Base-by-base conservation (phyloP, 2,888 invertebrate genomes). In the Chymomyza caudatula region DNA sequence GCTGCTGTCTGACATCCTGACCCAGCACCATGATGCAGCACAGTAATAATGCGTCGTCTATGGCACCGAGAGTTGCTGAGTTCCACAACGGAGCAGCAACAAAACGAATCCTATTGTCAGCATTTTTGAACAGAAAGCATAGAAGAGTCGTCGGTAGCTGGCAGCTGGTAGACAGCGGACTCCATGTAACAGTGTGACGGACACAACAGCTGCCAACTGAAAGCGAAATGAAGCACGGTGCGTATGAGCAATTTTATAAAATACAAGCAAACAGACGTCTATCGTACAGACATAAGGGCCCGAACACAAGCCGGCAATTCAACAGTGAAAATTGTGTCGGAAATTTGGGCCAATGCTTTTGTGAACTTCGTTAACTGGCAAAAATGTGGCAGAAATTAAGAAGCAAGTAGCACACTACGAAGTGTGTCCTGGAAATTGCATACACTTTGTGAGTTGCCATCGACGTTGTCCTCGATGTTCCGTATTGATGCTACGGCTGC, bases 221-320 rank as follows among this genome's bases (percentile, higher is more conserved):
- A 65, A 69, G 60, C 61, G 44, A 65, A 59, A 44, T 67, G 61
- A 43, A 62, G 60, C 63, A 70, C 71, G 54, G 70, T 78, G 78
- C 78, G 81, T 78, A 80, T 78, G 74, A 80, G 72, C 76, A 78
- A 78, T 80, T 78, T 74, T 80, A 76, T 78, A 78, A 74, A 80
- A 78, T 74, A 74, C 51, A 73, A 75, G 65, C 76, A 54, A 69
- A 65, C 63, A 37, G 11, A 11, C 29, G 29, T 17, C 47, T 47
- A n/a, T n/a, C n/a, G n/a, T n/a, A 17, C 72, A 76, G 76, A 74
- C 20, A 55, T 55, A 60, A 57, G 20, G 20, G 19, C 19, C 56
- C 37, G 29, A 37, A 11, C 8, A 51, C 15, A 15, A 42, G 23
- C 60, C 58, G 67, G 54, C 57, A 61, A 53, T 47, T 22, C 42